Evolutionary conservation across 2,888 invertebrate species (phyloP).

Genomic region (Zaprionus lineosus): DNA sequence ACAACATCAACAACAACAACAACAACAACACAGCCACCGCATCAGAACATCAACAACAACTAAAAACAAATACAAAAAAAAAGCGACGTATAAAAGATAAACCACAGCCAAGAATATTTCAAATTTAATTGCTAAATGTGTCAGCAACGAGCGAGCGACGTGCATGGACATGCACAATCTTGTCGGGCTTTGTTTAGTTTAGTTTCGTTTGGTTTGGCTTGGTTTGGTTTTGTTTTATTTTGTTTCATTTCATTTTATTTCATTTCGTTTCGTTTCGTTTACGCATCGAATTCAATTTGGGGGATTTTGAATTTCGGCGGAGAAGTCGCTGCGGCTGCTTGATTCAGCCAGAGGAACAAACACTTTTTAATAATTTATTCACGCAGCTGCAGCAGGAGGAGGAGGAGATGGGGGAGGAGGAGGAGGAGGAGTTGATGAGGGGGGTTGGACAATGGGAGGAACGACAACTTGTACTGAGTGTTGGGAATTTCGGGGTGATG

Average conservation of each 20-base stretch:
- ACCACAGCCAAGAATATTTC: slow-evolving; percentile 24
- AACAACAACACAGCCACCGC: background rate
- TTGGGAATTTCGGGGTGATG: no score
- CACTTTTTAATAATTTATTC: slow-evolving; percentile 56
- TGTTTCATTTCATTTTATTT: background rate
- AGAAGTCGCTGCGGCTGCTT: slow-evolving; percentile 28
- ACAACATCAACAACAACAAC: background rate
- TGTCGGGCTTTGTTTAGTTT: slow-evolving; percentile 15
- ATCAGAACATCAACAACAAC: background rate
- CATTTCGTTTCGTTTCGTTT: slow-evolving; percentile 10
- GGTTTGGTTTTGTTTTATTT: background rate
- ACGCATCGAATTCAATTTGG: slow-evolving; percentile 32
- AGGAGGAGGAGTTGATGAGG: no score
- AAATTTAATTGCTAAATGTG: slow-evolving; percentile 55
- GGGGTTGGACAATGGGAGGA: no score
- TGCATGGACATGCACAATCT: slow-evolving; percentile 35
- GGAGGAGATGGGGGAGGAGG: background rate
- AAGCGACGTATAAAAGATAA: slow-evolving; percentile 6
- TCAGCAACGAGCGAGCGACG: slow-evolving; percentile 30
- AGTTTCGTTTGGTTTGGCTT: slow-evolving; percentile 1
- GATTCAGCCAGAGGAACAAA: slow-evolving; percentile 40
- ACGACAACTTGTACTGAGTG: no score
- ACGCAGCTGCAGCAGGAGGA: slow-evolving; percentile 3
- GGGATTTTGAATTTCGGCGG: background rate
- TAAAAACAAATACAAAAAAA: background rate